phyloP scores from a whole-genome alignment of 2,888 invertebrate species.

The Galeruca laticollis region DNA sequence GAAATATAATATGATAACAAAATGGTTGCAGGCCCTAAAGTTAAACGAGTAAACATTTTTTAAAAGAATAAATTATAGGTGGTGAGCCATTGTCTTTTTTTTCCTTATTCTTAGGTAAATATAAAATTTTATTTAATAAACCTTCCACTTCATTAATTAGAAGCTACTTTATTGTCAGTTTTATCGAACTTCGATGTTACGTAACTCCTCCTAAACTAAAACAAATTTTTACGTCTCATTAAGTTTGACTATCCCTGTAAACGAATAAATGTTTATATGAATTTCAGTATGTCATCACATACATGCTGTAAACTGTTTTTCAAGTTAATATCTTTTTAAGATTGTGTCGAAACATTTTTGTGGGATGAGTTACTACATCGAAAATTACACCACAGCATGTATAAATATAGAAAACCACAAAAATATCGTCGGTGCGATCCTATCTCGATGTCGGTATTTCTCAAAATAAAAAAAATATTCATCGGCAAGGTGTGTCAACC shows the following conservation, averaged over 20 bases:
- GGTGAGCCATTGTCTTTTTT: too few species aligned
- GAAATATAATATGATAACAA: too few species aligned
- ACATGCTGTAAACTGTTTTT: slow-evolving; percentile 11
- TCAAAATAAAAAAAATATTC: slow-evolving; percentile 17
- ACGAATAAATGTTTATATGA: slow-evolving; percentile 4
- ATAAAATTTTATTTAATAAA: too few species aligned
- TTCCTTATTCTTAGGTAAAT: not conserved
- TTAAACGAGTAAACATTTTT: too few species aligned
- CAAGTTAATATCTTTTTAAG: slow-evolving; percentile 16
- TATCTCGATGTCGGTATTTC: slow-evolving; percentile 19
- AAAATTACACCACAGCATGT: slow-evolving; percentile 20
- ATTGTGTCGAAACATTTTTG: slow-evolving; percentile 28
- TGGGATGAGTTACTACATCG: slow-evolving; percentile 29
- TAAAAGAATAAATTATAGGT: too few species aligned
- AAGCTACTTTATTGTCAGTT: too few species aligned
- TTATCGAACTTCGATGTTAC: too few species aligned
- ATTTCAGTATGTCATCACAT: slow-evolving; percentile 14
- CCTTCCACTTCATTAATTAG: too few species aligned
- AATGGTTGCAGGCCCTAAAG: too few species aligned
- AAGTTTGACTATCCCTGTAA: not conserved
- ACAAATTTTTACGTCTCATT: too few species aligned
- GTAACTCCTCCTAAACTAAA: too few species aligned
- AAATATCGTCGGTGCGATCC: slow-evolving; percentile 17
- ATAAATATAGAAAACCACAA: slow-evolving; percentile 35
- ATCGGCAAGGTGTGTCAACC: slow-evolving; percentile 37